Evolutionary conservation across 2,888 invertebrate genomes (phyloP).

Genomic region (Chrysolina haemoptera): DNA sequence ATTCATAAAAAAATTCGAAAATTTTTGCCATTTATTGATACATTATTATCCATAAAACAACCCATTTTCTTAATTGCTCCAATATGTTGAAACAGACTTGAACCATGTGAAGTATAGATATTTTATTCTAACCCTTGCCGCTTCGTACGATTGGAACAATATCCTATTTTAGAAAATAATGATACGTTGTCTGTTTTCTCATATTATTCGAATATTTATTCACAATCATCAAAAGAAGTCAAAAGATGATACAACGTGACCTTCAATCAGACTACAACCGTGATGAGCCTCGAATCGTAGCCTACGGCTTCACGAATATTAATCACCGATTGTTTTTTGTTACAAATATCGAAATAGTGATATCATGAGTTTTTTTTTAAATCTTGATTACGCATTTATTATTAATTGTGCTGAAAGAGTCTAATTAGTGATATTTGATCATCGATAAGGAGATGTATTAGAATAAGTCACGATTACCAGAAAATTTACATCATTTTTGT

Average conservation of each 20-base stretch:
- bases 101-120: too few species aligned
- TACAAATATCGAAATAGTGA: constrained; percentile 1
- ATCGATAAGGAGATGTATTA: background rate
- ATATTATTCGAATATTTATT: too few species aligned
- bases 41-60: too few species aligned
- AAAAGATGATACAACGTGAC: background rate
- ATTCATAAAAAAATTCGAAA: too few species aligned
- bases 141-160: too few species aligned
- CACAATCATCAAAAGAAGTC: background rate
- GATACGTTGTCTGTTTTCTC: too few species aligned
- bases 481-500: background rate
- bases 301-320: background rate
- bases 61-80: too few species aligned
- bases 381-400: background rate
- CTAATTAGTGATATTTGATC: background rate
- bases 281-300: background rate
- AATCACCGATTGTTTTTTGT: constrained; percentile 3
- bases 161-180: too few species aligned
- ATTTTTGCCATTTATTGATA: too few species aligned
- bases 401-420: background rate
- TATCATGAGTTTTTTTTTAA: background rate
- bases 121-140: too few species aligned
- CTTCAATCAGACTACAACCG: background rate
- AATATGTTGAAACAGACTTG: too few species aligned
- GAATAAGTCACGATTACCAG: background rate